Evolutionary conservation across 2,797 vertebrate species (phyloP).

Genomic region (Ispidina lecontei): DNA sequence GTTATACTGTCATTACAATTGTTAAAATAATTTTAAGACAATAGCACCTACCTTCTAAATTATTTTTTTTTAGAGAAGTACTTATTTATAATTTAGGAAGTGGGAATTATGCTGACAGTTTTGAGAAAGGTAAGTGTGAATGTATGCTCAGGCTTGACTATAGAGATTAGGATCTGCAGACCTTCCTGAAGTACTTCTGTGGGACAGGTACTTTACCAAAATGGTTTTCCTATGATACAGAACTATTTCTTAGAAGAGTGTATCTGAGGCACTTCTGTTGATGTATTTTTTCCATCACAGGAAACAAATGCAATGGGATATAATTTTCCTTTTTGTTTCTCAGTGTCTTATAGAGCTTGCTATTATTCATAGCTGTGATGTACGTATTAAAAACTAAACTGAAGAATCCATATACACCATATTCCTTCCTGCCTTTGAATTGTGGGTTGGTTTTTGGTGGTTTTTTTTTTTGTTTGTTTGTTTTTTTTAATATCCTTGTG

Average conservation of each 20-base stretch:
- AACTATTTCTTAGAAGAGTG: not conserved
- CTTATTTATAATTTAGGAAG: not conserved
- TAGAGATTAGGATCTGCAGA: not conserved
- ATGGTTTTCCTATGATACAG: not conserved
- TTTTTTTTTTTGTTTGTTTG: not conserved
- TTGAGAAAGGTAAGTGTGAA: not conserved
- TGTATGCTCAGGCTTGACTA: not conserved
- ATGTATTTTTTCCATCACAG: not conserved
- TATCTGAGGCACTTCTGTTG: not conserved
- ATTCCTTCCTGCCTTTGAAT: not conserved
- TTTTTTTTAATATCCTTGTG: not conserved
- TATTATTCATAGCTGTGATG: not conserved
- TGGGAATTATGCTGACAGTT: not conserved
- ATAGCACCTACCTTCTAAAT: not conserved
- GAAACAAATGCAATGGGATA: not conserved
- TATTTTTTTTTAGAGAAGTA: not conserved
- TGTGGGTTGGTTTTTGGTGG: not conserved
- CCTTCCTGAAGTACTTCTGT: not conserved
- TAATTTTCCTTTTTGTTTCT: not conserved
- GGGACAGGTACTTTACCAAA: not conserved
- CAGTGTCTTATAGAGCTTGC: not conserved
- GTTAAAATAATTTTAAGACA: not conserved
- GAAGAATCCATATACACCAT: not conserved
- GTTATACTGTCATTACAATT: accelerated
- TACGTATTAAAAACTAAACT: not conserved